Evolutionary conservation across 2,113 vertebrate genomes (phyloP).

Genomic region (Otocyon megalotis): DNA sequence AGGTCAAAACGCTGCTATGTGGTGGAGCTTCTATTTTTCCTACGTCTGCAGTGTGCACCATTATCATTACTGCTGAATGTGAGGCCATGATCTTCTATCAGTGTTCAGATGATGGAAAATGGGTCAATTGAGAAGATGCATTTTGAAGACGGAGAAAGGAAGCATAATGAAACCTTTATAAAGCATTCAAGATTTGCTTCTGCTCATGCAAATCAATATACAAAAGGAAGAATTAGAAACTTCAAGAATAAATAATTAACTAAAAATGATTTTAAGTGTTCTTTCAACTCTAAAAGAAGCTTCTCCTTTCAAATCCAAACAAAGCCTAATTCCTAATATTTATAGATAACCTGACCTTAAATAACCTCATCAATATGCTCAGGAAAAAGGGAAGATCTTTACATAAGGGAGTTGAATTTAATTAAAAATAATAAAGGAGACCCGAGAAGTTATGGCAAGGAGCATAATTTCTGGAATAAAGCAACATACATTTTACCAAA

Average conservation of each 20-base stretch:
- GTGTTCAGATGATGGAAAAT: conserved; percentile 63
- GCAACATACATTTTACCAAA: not conserved
- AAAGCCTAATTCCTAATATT: conserved; percentile 63
- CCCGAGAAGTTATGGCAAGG: not conserved
- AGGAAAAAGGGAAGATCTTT: not conserved
- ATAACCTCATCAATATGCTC: conserved; percentile 44
- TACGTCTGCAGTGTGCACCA: not conserved
- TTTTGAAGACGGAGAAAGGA: conserved; percentile 49
- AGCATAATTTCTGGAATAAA: conserved; percentile 23
- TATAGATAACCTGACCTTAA: conserved; percentile 66
- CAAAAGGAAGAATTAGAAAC: conserved; percentile 62
- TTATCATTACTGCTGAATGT: not conserved
- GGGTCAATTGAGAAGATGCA: conserved; percentile 39
- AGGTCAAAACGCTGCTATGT: conserved; percentile 27
- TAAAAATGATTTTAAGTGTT: conserved; percentile 72
- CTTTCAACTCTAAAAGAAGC: conserved; percentile 46
- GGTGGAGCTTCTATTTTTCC: not conserved
- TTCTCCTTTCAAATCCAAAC: conserved; percentile 57
- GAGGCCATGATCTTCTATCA: conserved; percentile 33
- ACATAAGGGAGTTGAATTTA: not conserved
- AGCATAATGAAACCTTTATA: conserved; percentile 59
- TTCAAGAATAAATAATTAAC: conserved; percentile 79
- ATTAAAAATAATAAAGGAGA: not conserved
- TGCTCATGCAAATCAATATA: conserved; percentile 67
- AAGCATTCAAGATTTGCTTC: conserved; percentile 55